phyloP scores from a whole-genome alignment of 1,140 invertebrate genomes.

The Hetaerina americana region DNA sequence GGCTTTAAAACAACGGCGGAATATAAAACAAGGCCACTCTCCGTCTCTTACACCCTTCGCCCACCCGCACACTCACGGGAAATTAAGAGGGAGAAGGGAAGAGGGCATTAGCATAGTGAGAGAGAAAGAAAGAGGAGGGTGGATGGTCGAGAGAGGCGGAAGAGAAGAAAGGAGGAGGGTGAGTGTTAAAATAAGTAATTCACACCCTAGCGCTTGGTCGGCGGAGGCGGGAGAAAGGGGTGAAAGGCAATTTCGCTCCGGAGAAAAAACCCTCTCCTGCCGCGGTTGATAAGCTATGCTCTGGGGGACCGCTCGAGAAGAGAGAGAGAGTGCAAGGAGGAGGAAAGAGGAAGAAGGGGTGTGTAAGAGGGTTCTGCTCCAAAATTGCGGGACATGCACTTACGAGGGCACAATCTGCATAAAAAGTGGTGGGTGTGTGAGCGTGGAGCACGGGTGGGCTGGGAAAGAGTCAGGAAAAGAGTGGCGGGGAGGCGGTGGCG shows the following conservation, averaged over 20 bases:
- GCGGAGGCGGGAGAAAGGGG: background rate
- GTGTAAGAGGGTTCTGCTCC: too few relatives aligned
- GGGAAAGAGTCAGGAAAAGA: too few relatives aligned
- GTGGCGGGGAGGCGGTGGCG: too few relatives aligned
- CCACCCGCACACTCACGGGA: too few relatives aligned
- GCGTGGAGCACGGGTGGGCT: too few relatives aligned
- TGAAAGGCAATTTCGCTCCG: background rate
- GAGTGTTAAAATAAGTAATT: background rate
- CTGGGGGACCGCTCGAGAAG: background rate
- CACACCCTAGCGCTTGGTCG: background rate
- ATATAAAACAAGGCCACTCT: too few relatives aligned
- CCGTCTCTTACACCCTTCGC: too few relatives aligned
- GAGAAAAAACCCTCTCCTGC: background rate
- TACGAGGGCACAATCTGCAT: background rate
- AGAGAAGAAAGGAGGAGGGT: background rate
- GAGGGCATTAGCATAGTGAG: too few relatives aligned
- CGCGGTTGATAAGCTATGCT: background rate
- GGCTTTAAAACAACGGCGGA: too few relatives aligned
- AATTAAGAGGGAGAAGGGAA: too few relatives aligned
- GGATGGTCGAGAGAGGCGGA: background rate
- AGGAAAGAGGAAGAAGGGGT: too few relatives aligned
- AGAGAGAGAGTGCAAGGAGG: too few relatives aligned
- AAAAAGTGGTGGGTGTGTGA: background rate
- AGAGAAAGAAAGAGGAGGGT: background rate
- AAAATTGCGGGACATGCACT: background rate